These are phyloP conservation scores for Indicator maculatus DNA, from an alignment of 2,113 vertebrate species.

Conservation along the genomic window DNA sequence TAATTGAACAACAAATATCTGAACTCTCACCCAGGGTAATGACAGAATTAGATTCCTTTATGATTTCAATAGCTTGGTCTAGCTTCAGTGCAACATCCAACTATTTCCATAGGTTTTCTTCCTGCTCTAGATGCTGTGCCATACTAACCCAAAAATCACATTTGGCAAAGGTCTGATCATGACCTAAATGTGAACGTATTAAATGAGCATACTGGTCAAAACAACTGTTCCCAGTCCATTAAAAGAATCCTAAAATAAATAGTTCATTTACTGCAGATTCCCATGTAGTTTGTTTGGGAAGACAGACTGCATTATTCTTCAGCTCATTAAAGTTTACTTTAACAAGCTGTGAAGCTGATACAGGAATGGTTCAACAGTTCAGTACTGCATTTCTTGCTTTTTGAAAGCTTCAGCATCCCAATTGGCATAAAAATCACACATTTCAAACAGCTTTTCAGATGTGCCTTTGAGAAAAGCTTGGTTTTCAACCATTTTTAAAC, in stretches of 20 bases:
- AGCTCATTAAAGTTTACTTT: constrained; percentile 57
- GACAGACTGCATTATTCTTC: constrained; percentile 30
- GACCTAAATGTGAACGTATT: background rate
- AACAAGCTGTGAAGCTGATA: constrained; percentile 57
- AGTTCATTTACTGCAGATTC: constrained; percentile 22
- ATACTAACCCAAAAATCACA: background rate
- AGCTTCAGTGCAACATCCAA: background rate
- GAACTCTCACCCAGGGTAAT: background rate
- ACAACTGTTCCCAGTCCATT: background rate
- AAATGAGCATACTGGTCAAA: background rate
- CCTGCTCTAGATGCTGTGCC: background rate
- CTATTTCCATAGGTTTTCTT: constrained; percentile 2
- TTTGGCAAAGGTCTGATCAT: constrained; percentile 9
- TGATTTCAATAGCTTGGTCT: background rate
- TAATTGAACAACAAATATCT: background rate
- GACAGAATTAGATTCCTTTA: background rate
- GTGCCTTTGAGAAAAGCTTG: background rate
- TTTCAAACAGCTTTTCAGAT: constrained; percentile 36
- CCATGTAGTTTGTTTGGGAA: constrained; percentile 46
- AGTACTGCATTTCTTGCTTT: background rate
- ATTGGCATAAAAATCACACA: constrained; percentile 28
- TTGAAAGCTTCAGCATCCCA: background rate
- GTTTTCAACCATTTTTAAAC: background rate
- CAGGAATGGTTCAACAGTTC: constrained; percentile 48
- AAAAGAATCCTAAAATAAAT: constrained; percentile 42